Percentiles rank a stretch among this genome's conserved stretches.
These are phyloP conservation scores for Otus sunia DNA, from an alignment of 2,113 vertebrate genomes.

Conservation along the genomic window DNA sequence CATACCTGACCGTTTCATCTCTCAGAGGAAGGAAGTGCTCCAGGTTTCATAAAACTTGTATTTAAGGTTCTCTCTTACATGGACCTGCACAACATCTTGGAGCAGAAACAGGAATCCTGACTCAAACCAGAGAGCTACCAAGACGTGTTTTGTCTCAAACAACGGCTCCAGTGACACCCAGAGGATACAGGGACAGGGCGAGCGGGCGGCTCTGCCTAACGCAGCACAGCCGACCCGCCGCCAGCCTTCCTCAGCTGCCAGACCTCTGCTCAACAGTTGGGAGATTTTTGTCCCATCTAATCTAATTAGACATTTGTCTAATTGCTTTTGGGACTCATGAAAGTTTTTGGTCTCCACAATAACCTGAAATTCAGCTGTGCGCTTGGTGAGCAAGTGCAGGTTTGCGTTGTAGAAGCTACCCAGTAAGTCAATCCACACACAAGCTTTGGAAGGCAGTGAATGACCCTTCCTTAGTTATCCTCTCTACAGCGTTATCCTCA, in stretches of 20 bases:
- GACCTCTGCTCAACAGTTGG: background rate
- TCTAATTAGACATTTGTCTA: background rate
- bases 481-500: background rate
- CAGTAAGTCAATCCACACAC: background rate
- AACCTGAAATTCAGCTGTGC: background rate
- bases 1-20: background rate
- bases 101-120: background rate
- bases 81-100: background rate
- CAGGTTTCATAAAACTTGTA: background rate
- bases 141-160: background rate
- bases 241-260: background rate
- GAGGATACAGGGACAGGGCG: background rate
- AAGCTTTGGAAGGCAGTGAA: background rate
- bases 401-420: background rate
- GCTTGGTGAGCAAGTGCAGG: background rate
- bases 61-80: background rate
- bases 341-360: background rate
- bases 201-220: background rate
- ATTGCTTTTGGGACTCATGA: background rate
- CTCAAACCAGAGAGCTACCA: background rate
- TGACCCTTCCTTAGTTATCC: background rate
- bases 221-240: accelerated
- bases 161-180: background rate
- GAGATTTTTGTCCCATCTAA: background rate
- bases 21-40: background rate